Evolutionary conservation across 1,140 invertebrate genomes (phyloP).

Genomic region (Drosophila orena): DNA sequence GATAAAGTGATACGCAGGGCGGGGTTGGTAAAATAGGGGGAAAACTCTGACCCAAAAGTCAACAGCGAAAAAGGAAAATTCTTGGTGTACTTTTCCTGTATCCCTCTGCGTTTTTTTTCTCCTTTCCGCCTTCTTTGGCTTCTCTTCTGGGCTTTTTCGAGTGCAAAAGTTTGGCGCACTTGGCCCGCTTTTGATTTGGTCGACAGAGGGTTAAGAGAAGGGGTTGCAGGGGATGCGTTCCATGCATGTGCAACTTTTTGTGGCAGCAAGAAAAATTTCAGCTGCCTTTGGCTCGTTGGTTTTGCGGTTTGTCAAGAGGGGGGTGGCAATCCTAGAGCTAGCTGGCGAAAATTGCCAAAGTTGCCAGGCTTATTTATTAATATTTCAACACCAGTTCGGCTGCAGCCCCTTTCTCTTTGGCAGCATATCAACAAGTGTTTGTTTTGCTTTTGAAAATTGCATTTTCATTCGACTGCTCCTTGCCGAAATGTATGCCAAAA

Average conservation of each 20-base stretch:
- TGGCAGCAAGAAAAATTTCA: conserved; percentile 45
- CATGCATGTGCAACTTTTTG: conserved; percentile 54
- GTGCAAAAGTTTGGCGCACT: conserved; percentile 50
- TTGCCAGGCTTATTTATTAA: conserved; percentile 51
- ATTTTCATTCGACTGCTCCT: conserved; percentile 50
- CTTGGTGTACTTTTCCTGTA: conserved; percentile 34
- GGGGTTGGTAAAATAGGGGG: not conserved
- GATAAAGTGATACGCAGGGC: conserved; percentile 66
- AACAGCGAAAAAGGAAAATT: conserved; percentile 53
- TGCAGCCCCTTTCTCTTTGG: conserved; percentile 7
- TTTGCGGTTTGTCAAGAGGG: conserved; percentile 40
- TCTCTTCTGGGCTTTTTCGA: conserved; percentile 42
- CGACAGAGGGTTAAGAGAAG: conserved; percentile 1
- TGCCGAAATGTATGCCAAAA: conserved; percentile 34
- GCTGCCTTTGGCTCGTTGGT: conserved; percentile 27
- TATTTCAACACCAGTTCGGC: conserved; percentile 53
- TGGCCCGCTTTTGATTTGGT: conserved; percentile 56
- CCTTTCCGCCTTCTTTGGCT: conserved; percentile 23
- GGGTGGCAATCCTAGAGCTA: conserved; percentile 20
- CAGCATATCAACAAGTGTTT: conserved; percentile 69
- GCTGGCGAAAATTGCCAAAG: conserved; percentile 33
- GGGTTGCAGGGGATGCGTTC: not conserved
- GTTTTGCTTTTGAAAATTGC: conserved; percentile 60
- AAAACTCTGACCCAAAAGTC: conserved; percentile 52
- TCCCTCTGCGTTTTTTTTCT: conserved; percentile 6